Conservation (phyloP, 1,140 invertebrate genomes). For the Panulirus ornatus region DNA sequence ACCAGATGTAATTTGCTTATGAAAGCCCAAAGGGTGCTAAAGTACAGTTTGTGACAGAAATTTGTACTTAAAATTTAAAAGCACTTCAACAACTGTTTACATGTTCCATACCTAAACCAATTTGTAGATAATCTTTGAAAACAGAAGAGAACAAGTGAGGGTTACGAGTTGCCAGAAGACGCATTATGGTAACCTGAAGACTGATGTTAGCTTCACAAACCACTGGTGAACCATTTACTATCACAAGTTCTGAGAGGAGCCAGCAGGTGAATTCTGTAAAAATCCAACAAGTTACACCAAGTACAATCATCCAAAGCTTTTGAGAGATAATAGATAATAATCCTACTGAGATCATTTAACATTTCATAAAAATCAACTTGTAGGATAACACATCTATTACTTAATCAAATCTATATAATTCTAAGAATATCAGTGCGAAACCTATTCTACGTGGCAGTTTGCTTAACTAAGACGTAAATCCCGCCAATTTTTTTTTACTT, state of each 20-base stretch:
- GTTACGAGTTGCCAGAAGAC: slow-evolving; percentile 41
- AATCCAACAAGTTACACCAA: neutral
- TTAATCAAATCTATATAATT: too few species aligned
- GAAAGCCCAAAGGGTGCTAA: too few species aligned
- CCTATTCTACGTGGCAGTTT: too few species aligned
- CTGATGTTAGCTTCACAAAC: slow-evolving; percentile 48
- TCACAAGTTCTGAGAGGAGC: slow-evolving; percentile 49
- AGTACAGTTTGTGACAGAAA: too few species aligned
- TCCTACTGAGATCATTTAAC: neutral
- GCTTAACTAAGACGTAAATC: too few species aligned
- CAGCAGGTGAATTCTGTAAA: slow-evolving; percentile 63
- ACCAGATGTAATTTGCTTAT: too few species aligned
- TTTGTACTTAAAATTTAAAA: too few species aligned
- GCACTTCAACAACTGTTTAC: too few species aligned
- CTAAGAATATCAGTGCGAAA: too few species aligned
- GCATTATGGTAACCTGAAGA: slow-evolving; percentile 64
- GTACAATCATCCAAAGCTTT: neutral
- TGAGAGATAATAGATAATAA: neutral
- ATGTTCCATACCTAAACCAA: slow-evolving; percentile 61
- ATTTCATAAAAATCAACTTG: neutral
- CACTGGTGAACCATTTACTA: slow-evolving; percentile 30
- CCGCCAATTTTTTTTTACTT: too few species aligned
- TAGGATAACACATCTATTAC: too few species aligned
- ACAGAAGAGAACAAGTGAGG: slow-evolving; percentile 20
- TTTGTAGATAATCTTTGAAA: slow-evolving; percentile 43